These are phyloP conservation scores for Podarcis muralis DNA, from an alignment of 2,113 vertebrate species.

Conservation along the genomic window DNA sequence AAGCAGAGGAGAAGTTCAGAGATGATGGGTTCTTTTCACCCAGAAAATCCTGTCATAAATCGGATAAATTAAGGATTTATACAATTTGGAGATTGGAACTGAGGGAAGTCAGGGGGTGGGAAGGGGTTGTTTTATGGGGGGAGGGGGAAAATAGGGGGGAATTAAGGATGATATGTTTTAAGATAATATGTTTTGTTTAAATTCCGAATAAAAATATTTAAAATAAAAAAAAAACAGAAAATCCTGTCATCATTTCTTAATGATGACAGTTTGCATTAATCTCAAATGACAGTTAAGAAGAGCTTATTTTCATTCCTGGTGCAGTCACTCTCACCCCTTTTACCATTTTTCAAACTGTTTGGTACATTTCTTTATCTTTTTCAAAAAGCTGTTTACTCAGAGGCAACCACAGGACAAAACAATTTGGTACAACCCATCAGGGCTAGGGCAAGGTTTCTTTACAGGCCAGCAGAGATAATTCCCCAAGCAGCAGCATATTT, in stretches of 20 bases:
- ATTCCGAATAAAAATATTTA: no score
- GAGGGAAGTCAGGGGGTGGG: no score
- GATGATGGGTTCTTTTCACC: no score
- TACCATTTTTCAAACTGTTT: not conserved
- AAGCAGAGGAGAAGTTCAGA: not conserved
- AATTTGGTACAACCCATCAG: not conserved
- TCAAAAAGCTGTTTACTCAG: not conserved
- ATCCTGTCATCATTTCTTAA: not conserved
- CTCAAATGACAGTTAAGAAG: not conserved
- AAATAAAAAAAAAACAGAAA: not conserved
- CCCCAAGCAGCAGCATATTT: not conserved
- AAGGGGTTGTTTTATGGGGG: no score
- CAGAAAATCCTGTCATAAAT: not conserved
- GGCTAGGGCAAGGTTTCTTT: not conserved
- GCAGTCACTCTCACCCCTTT: not conserved
- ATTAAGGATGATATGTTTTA: no score
- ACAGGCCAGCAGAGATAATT: not conserved
- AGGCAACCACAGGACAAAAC: not conserved
- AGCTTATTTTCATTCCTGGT: not conserved
- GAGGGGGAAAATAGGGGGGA: no score
- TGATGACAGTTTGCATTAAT: no score
- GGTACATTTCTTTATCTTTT: not conserved
- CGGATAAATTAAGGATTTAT: no score
- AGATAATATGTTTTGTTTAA: no score
- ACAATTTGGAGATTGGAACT: no score